These are phyloP conservation scores for Verasper variegatus DNA, from an alignment of 2,113 vertebrate species.

Conservation along the genomic window DNA sequence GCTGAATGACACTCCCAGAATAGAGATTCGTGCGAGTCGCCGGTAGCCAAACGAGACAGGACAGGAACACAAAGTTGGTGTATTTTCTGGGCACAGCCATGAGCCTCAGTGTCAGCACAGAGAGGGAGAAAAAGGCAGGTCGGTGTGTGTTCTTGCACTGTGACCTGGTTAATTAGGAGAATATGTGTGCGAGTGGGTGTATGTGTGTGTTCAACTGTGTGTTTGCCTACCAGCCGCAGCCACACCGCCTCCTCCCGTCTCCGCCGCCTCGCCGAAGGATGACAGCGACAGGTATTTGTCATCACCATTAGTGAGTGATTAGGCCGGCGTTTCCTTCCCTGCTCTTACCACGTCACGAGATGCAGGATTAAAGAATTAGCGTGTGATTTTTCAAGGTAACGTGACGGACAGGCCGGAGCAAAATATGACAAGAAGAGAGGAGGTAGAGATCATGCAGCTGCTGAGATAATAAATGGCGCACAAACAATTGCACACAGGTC, in stretches of 20 bases:
- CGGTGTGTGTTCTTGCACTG: conserved; percentile 40
- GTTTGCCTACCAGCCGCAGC: conserved; percentile 47
- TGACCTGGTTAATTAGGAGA: conserved; percentile 69
- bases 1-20: conserved; percentile 80
- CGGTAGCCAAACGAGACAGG: conserved; percentile 67
- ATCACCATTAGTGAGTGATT: conserved; percentile 76
- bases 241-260: conserved; percentile 16
- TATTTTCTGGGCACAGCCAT: conserved; percentile 58
- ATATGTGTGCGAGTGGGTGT: conserved; percentile 40
- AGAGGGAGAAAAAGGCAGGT: conserved; percentile 45
- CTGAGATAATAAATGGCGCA: conserved; percentile 42
- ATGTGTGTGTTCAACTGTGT: conserved; percentile 33
- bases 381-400: conserved; percentile 66
- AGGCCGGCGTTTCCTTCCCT: conserved; percentile 58
- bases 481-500: conserved; percentile 41
- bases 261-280: conserved; percentile 18
- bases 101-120: conserved; percentile 48
- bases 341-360: conserved; percentile 69
- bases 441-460: conserved; percentile 12
- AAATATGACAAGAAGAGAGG: conserved; percentile 34
- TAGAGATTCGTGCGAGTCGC: conserved; percentile 72
- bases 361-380: conserved; percentile 79
- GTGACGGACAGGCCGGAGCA: conserved; percentile 53
- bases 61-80: conserved; percentile 61
- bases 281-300: conserved; percentile 75